phyloP scores from a whole-genome alignment of 2,888 invertebrate genomes.

The Melieria crassipennis region DNA sequence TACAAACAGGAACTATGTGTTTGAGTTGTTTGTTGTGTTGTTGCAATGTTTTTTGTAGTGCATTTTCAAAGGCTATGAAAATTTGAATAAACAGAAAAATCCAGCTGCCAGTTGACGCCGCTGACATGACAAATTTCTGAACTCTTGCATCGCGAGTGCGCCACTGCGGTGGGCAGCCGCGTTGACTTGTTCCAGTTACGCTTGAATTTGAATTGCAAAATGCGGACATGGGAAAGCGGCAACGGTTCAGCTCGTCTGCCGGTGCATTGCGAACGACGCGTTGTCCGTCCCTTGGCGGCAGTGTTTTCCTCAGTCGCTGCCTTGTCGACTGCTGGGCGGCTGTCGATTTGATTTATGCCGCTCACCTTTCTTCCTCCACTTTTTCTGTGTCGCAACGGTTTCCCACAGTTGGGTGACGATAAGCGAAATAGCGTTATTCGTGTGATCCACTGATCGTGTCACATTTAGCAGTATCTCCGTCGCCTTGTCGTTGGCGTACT shows the following conservation, averaged over 20 bases:
- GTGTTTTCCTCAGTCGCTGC: neutral
- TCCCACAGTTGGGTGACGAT: no score
- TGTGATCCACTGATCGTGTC: constrained; percentile 37
- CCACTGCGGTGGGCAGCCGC: constrained; percentile 21
- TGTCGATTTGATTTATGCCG: constrained; percentile 39
- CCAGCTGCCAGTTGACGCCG: neutral
- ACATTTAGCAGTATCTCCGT: constrained; percentile 30
- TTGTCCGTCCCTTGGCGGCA: neutral
- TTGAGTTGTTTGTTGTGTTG: constrained; percentile 36
- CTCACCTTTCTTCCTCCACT: constrained; percentile 38
- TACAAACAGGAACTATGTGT: constrained; percentile 76
- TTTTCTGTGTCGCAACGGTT: neutral
- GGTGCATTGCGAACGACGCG: neutral
- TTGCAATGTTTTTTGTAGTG: constrained; percentile 9
- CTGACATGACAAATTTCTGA: constrained; percentile 27
- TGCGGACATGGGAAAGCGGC: constrained; percentile 26
- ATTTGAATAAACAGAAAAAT: constrained; percentile 44
- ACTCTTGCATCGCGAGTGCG: neutral
- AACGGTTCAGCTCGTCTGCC: constrained; percentile 9
- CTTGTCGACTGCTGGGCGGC: neutral
- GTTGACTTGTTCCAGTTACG: constrained; percentile 47
- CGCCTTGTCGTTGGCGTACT: constrained; percentile 14
- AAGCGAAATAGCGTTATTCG: neutral
- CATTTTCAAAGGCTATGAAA: constrained; percentile 11
- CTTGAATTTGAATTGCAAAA: constrained; percentile 38